Percentiles rank a stretch among this genome's conserved stretches.
Conservation (phyloP, 2,888 invertebrate genomes). For the Hemithea aestivaria region DNA sequence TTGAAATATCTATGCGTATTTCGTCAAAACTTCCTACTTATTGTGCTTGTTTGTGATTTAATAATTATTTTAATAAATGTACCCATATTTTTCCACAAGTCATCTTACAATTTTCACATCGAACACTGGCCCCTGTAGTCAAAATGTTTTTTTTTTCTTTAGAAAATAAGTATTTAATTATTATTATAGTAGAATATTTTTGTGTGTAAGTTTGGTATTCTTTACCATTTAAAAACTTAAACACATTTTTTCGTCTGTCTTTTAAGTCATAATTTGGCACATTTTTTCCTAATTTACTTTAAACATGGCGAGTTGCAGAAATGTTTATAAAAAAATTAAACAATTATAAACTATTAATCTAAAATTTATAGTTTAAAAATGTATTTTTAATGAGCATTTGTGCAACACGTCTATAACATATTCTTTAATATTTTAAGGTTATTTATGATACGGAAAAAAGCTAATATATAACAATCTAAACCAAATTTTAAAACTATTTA, state of each 20-base stretch:
- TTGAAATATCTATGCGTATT: slow-evolving; percentile 28
- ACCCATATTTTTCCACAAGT: slow-evolving; percentile 17
- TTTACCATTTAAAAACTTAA: slow-evolving; percentile 32
- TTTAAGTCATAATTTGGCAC: no score
- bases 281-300: slow-evolving; percentile 15
- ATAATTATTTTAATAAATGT: slow-evolving; percentile 32
- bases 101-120: slow-evolving; percentile 43
- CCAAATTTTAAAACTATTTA: slow-evolving; percentile 1
- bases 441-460: slow-evolving; percentile 29
- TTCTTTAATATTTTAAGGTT: slow-evolving; percentile 12
- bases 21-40: slow-evolving; percentile 33
- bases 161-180: slow-evolving; percentile 67
- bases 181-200: slow-evolving; percentile 41
- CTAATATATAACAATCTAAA: slow-evolving; percentile 4
- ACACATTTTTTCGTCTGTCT: slow-evolving; percentile 25
- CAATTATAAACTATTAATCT: no score
- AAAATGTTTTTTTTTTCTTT: slow-evolving; percentile 60
- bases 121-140: slow-evolving; percentile 73
- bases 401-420: no score
- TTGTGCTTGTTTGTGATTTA: slow-evolving; percentile 50
- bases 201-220: slow-evolving; percentile 50
- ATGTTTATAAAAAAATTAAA: no score
- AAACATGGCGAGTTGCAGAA: no score
- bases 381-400: no score
- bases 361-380: no score